Evolutionary conservation across 92 coral and sea anemone species (phyloP).

Genomic region (Actinostola sp.): DNA sequence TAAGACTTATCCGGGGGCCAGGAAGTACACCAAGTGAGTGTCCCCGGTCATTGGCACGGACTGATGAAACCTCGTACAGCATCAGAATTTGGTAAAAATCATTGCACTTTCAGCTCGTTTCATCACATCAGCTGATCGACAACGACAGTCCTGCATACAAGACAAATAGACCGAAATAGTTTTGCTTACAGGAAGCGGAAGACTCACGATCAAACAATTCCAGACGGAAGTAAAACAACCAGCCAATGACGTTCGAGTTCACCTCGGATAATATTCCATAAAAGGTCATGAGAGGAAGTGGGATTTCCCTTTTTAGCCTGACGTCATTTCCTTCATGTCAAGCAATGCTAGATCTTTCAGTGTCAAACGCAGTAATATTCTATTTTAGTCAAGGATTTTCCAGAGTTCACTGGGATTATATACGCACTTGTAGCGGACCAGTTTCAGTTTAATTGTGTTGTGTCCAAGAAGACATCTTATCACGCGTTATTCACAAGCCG

Average conservation of each 20-base stretch:
- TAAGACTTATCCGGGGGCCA: too few species aligned
- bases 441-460: slow-evolving; percentile 11
- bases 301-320: slow-evolving; percentile 41
- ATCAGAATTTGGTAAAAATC: too few species aligned
- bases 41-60: too few species aligned
- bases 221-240: slow-evolving; percentile 14
- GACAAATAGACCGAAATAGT: too few species aligned
- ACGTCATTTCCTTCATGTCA: slow-evolving; percentile 41
- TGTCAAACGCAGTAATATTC: slow-evolving; percentile 18
- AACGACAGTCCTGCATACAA: too few species aligned
- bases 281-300: slow-evolving; percentile 39
- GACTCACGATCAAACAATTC: slow-evolving; percentile 2
- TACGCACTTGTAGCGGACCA: slow-evolving; percentile 12
- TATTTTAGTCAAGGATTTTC: slow-evolving; percentile 25
- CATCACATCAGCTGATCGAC: too few species aligned
- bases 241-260: slow-evolving; percentile 26
- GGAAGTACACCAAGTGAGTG: too few species aligned
- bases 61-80: too few species aligned
- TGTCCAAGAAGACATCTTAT: slow-evolving; percentile 11
- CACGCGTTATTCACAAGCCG: not conserved
- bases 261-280: slow-evolving; percentile 2
- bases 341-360: slow-evolving; percentile 28
- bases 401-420: slow-evolving; percentile 9
- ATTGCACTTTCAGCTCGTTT: too few species aligned
- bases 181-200: not conserved